Conservation (phyloP, 1,140 invertebrate species). For the Tetragnatha versicolor region DNA sequence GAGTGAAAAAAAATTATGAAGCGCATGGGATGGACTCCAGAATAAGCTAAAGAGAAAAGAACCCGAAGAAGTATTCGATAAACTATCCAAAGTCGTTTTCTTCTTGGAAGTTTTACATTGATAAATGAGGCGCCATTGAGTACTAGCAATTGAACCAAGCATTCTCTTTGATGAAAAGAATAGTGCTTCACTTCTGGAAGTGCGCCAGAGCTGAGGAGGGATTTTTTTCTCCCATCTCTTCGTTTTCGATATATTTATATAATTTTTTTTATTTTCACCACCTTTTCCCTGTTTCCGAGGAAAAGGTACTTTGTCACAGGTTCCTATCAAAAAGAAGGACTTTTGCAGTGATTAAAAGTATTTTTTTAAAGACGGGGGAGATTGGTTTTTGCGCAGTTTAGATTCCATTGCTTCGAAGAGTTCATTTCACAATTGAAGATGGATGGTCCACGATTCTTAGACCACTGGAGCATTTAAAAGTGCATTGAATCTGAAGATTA, state of each 20-base stretch:
- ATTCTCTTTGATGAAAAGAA: conserved; percentile 12
- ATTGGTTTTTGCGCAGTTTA: too few relatives aligned
- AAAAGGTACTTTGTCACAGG: conserved; percentile 9
- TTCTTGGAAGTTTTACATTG: conserved; percentile 13
- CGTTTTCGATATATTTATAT: too few relatives aligned
- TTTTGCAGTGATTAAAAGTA: neutral
- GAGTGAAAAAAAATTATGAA: neutral
- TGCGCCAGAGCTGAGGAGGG: neutral
- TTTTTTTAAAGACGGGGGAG: too few relatives aligned
- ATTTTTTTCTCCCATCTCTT: neutral
- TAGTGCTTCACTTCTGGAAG: neutral
- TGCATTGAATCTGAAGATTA: too few relatives aligned
- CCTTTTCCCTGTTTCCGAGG: neutral
- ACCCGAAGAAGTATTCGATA: conserved; percentile 8
- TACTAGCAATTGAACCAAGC: conserved; percentile 2
- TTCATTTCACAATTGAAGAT: too few relatives aligned
- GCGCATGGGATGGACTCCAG: neutral
- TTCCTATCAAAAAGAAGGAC: conserved; percentile 6
- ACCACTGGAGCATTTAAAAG: too few relatives aligned
- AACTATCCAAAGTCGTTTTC: neutral
- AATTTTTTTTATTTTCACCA: too few relatives aligned
- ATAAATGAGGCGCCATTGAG: conserved; percentile 8
- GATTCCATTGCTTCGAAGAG: too few relatives aligned
- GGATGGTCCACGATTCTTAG: too few relatives aligned
- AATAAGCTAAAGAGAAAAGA: too few relatives aligned